Percentiles rank a stretch among this genome's conserved stretches.
These are phyloP conservation scores for Sarcophaga subvicina DNA, from an alignment of 2,888 invertebrate genomes.

Conservation along the genomic window DNA sequence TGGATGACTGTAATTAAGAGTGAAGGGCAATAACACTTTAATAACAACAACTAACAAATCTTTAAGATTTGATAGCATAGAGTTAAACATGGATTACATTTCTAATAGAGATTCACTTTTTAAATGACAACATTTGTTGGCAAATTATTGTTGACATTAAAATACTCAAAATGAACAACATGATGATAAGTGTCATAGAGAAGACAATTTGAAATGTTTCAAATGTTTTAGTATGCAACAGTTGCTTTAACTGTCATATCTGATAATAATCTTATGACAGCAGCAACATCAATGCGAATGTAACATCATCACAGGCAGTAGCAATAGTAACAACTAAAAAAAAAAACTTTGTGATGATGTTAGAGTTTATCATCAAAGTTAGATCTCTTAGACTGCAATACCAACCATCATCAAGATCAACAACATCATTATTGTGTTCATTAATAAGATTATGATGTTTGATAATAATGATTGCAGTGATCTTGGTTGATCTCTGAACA, in stretches of 20 bases:
- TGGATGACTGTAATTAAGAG: constrained; percentile 5
- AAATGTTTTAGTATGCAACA: constrained; percentile 35
- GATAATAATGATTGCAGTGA: constrained; percentile 30
- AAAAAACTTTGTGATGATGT: constrained; percentile 24
- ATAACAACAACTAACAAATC: too few species aligned
- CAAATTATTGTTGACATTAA: constrained; percentile 51
- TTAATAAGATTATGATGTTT: not conserved
- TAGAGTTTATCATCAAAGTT: constrained; percentile 32
- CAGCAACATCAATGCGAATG: not conserved
- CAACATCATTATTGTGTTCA: constrained; percentile 31
- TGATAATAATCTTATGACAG: constrained; percentile 48
- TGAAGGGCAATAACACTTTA: not conserved
- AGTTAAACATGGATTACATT: too few species aligned
- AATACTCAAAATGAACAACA: constrained; percentile 23
- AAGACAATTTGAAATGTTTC: constrained; percentile 22
- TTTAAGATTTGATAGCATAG: too few species aligned
- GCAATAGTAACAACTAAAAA: not conserved
- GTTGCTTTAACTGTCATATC: constrained; percentile 54
- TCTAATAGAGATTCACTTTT: constrained; percentile 40
- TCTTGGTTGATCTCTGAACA: constrained; percentile 52
- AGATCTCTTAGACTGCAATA: constrained; percentile 14
- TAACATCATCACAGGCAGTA: not conserved
- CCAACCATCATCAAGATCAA: constrained; percentile 7
- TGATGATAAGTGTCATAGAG: constrained; percentile 50
- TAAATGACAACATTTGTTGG: constrained; percentile 21